phyloP scores from a whole-genome alignment of 2,113 vertebrate genomes.

The Formicarius rufipectus region DNA sequence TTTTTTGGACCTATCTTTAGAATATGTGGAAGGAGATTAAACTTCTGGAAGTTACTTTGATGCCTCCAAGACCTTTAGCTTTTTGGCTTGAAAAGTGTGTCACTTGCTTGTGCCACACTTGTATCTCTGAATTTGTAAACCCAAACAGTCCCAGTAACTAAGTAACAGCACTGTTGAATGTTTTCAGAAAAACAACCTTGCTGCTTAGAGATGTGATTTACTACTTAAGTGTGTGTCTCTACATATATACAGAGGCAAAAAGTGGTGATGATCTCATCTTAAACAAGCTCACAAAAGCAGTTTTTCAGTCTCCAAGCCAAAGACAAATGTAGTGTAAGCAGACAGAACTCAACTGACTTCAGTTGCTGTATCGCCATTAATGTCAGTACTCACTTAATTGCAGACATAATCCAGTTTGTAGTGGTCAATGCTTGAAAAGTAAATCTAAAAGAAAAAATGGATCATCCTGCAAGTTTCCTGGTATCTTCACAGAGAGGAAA shows the following conservation, averaged over 20 bases:
- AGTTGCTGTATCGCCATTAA: background rate
- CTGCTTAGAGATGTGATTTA: conserved; percentile 61
- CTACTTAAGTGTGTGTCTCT: background rate
- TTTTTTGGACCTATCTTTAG: too few relatives aligned
- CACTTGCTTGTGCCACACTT: background rate
- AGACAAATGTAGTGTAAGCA: background rate
- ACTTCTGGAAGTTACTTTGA: background rate
- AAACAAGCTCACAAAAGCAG: background rate
- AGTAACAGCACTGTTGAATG: conserved; percentile 41
- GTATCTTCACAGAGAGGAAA: background rate
- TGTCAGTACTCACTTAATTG: background rate
- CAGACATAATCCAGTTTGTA: background rate
- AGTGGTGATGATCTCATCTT: conserved; percentile 52
- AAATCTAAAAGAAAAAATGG: background rate
- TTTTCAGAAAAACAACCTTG: conserved; percentile 51
- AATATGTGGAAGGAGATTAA: background rate
- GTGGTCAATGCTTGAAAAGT: background rate
- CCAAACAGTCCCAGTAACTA: conserved; percentile 42
- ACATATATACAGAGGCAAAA: conserved; percentile 34
- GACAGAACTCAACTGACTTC: background rate
- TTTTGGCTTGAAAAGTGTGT: background rate
- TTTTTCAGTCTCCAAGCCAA: background rate
- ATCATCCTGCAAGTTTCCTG: background rate
- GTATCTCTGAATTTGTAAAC: conserved; percentile 12
- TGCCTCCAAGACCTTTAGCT: background rate